Base-by-base conservation (phyloP, 2,797 vertebrate genomes). In the Glyptemys insculpta region DNA sequence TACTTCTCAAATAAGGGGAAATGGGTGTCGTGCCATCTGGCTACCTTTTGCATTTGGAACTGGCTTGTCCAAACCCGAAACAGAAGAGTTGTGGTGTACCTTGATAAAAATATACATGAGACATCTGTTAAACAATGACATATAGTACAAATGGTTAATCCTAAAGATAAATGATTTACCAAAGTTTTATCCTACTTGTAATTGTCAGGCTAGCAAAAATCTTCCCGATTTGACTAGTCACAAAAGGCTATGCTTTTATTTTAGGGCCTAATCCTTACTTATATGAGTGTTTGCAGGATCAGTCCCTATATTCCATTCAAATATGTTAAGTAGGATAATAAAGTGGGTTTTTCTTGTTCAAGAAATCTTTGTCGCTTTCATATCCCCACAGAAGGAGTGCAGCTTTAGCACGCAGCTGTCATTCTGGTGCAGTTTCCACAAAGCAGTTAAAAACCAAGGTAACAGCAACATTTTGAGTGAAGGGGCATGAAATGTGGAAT, bases 381-480 rank as follows among this genome's bases (percentile, higher is more conserved):
- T 92, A 68, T 86, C 65, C 37, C 91, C 82, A 83, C 62, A n/a
- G 62, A n/a, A 65, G 34, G 62, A 65, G 68, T 14, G 23, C 62
- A 83, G 88, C 89, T 93, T 97, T 96, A 95, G 94, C 95, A 79
- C 93, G 93, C 94, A 88, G 95, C 89, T 87, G 81, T 86, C 92
- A 83, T 94, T 94, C 96, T 93, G 90, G 95, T 91, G 91, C 50
- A 87, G 95, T 92, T 97, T 96, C 92, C 96, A 96, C 94, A 95
- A 96, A 97, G 94, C 90, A 1, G 56, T 96, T 94, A 95, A 97
- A 97, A 98, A 97, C 96, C 95, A 97, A 96, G 94, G 92, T 96
- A 96, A 97, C 96, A 91, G 96, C 96, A 97, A 94, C 96, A 95
- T 97, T 97, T 95, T 96, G 95, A 98, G 95, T 83, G 94, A 96